Percentiles rank a stretch among this genome's conserved stretches.
phyloP scores from a whole-genome alignment of 2,113 vertebrate species.

The Acanthisitta chloris region DNA sequence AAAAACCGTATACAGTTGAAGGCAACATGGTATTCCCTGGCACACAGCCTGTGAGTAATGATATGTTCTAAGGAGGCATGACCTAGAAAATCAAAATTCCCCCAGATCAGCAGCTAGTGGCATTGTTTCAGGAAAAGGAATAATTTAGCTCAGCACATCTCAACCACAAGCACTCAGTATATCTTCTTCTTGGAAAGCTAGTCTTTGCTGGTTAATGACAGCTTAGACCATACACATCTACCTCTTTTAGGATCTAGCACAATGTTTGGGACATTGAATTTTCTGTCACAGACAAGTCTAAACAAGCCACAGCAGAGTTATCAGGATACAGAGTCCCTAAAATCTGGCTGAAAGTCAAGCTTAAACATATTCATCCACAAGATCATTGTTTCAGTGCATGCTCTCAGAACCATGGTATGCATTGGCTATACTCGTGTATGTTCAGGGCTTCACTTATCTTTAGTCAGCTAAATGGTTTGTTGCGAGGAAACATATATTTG shows the following conservation, averaged over 20 bases:
- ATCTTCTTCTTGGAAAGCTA: background rate
- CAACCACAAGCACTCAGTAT: background rate
- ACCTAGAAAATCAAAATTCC: background rate
- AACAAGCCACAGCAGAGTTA: background rate
- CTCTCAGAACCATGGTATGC: background rate
- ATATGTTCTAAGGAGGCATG: background rate
- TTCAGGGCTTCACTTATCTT: background rate
- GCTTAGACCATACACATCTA: background rate
- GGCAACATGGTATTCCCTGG: background rate
- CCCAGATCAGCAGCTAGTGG: background rate
- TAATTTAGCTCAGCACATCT: background rate
- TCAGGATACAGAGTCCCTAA: background rate
- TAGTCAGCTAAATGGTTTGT: background rate
- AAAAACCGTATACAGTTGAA: rapidly evolving
- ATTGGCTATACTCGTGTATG: background rate
- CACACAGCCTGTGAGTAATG: background rate
- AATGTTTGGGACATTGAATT: background rate
- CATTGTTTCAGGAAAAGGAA: background rate
- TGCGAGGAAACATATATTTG: background rate
- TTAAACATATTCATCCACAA: background rate
- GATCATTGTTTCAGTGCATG: rapidly evolving
- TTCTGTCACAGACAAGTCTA: background rate
- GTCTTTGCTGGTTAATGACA: background rate
- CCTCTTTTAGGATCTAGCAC: background rate
- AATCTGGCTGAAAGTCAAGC: background rate